These are phyloP conservation scores for Caenorhabditis angaria DNA, from an alignment of 2,888 invertebrate species.

Conservation along the genomic window DNA sequence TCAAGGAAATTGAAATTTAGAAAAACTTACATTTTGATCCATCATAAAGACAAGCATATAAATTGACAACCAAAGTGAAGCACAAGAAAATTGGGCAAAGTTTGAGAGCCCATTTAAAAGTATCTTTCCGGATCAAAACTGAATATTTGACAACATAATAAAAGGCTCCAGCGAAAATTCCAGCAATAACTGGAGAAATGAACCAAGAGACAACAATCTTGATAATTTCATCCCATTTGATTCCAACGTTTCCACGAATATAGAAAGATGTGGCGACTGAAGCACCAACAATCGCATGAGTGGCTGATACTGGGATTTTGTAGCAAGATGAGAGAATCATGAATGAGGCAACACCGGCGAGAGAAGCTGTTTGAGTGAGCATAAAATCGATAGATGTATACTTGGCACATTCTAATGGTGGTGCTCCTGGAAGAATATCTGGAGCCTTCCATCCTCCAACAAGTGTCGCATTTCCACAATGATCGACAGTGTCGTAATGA, in stretches of 20 bases:
- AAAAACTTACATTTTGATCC: conserved; percentile 76
- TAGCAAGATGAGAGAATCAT: conserved; percentile 80
- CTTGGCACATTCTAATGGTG: conserved; percentile 52
- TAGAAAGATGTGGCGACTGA: conserved; percentile 55
- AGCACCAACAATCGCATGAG: conserved; percentile 57
- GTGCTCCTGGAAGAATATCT: conserved; percentile 34
- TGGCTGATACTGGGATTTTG: conserved; percentile 90
- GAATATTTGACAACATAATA: conserved; percentile 84
- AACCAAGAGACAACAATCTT: conserved; percentile 95
- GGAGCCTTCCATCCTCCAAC: conserved; percentile 46
- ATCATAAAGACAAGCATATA: conserved; percentile 90
- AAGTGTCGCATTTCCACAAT: conserved; percentile 42
- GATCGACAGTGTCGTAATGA: conserved; percentile 45
- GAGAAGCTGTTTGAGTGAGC: conserved; percentile 51
- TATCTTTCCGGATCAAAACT: conserved; percentile 77
- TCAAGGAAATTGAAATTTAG: background rate
- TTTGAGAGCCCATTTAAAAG: conserved; percentile 49
- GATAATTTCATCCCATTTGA: conserved; percentile 85
- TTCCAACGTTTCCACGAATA: conserved; percentile 82
- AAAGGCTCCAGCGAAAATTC: conserved; percentile 84
- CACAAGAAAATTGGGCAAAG: conserved; percentile 56
- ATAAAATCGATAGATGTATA: conserved; percentile 60
- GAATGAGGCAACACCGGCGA: conserved; percentile 55
- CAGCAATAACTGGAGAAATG: conserved; percentile 91
- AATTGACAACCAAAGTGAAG: conserved; percentile 90